Evolutionary conservation across 2,797 vertebrate species (phyloP), one percentile per base, ranked within the genome.

Genomic region (Odontamblyopus rebecca): DNA sequence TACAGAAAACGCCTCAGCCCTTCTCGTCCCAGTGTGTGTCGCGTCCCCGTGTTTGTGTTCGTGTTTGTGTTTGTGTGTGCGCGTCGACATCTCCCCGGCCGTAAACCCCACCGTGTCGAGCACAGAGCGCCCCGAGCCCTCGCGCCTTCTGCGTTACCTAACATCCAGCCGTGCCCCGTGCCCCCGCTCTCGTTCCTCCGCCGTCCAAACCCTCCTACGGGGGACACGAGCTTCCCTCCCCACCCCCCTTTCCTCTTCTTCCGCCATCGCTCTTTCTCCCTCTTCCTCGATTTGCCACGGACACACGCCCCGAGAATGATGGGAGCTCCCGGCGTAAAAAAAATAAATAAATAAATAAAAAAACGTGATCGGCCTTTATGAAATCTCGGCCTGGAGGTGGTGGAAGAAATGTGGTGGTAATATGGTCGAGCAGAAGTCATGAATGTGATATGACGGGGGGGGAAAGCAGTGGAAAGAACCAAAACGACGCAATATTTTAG

Each of bases 371-470:
- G 76, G 69, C 61, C 61, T 79, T 72, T 68, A 57, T 68, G 74
- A 79, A 74, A 85, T 81, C 38, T 83, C 83, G 4, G 81, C 88
- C 88, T 82, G 80, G 83, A 89, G 88, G 87, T 82, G 76, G 75
- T 26, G 80, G 83, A 26, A 89, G 89, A 90, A 90, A 90, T 90
- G 90, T 89, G 90, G 85, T 80, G 7, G 79, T 85, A 90, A 91
- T 91, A 89, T 90, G 84, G 73, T 44, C 23, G 85, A 79, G 85
- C 69, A 76, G 83, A 81, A 87, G 86, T 84, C 86, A 76, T 86
- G 89, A 88, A 86, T 86, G 86, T 81, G 83, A 90, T 86, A 90
- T 89, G 75, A 85, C 27, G 4, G 64, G 60, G 4, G 67, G 35
- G 75, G 80, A 63, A 78, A 51, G 70, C 84, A 81, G 78, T 70